Percentiles rank a stretch among this genome's conserved stretches.
Conservation (phyloP, 2,888 invertebrate genomes). For the Tenthredo distinguenda region DNA sequence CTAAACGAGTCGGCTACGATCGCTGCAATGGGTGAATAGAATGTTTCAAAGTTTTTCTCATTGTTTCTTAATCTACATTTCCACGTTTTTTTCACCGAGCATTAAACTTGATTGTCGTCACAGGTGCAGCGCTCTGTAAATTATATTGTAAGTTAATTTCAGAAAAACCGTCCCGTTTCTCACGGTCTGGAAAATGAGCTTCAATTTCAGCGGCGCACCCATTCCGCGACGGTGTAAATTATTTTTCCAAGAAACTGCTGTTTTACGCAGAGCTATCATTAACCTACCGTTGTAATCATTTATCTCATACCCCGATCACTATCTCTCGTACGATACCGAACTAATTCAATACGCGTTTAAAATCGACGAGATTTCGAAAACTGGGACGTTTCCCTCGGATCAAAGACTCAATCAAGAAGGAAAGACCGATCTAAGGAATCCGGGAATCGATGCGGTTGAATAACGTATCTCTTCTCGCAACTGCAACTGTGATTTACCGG, state of each 20-base stretch:
- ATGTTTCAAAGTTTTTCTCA: not conserved
- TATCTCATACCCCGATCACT: not conserved
- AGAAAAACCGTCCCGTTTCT: slow-evolving; percentile 7
- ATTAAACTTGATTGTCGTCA: not conserved
- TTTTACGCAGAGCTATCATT: slow-evolving; percentile 9
- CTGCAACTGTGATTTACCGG: slow-evolving; percentile 32
- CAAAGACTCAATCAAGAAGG: not conserved
- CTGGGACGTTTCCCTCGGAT: not conserved
- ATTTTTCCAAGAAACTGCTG: slow-evolving; percentile 31
- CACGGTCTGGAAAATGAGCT: slow-evolving; percentile 37
- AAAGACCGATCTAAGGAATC: not conserved
- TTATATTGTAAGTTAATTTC: not conserved
- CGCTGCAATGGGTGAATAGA: not conserved
- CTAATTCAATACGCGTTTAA: not conserved
- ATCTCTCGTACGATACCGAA: not conserved
- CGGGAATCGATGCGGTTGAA: slow-evolving; percentile 4
- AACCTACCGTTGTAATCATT: not conserved
- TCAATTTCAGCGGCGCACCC: slow-evolving; percentile 19
- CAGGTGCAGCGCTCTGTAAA: not conserved
- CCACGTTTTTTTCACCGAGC: not conserved
- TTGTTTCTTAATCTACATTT: too few species aligned
- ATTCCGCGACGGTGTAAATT: slow-evolving; percentile 13
- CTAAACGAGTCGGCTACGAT: not conserved
- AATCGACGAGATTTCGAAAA: not conserved
- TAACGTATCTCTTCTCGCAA: not conserved